A percentile compares a stretch with the other conserved stretches of the same genome.
These are phyloP conservation scores for Cichlasoma orientale DNA, from an alignment of 2,797 vertebrate species.

Conservation along the genomic window DNA sequence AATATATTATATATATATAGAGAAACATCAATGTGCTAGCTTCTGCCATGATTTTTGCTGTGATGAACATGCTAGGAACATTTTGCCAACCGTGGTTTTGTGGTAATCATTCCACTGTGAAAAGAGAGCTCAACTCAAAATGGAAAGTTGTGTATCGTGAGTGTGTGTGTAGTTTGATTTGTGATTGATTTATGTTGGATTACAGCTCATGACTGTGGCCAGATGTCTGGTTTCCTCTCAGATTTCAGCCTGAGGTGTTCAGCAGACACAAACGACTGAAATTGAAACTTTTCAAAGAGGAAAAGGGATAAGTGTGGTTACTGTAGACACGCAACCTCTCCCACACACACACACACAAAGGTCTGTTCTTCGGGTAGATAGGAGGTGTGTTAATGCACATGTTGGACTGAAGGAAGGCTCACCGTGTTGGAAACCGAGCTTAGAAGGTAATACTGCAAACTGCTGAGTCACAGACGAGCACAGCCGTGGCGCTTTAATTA, in stretches of 20 bases:
- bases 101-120: not conserved
- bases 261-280: constrained; percentile 18
- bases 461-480: constrained; percentile 75
- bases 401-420: constrained; percentile 60
- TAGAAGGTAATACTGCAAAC: constrained; percentile 70
- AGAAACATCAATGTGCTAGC: not conserved
- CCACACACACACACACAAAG: constrained; percentile 8
- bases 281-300: constrained; percentile 26
- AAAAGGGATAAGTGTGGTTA: constrained; percentile 27
- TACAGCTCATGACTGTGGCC: constrained; percentile 10
- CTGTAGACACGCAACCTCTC: not conserved
- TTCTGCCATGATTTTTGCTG: not conserved
- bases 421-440: constrained; percentile 69
- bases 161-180: not conserved
- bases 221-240: constrained; percentile 16
- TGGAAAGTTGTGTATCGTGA: not conserved
- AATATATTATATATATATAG: too few species aligned
- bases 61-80: not conserved
- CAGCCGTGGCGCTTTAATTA: constrained; percentile 66
- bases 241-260: constrained; percentile 37
- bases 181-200: not conserved
- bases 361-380: constrained; percentile 41
- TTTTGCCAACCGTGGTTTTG: not conserved
- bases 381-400: constrained; percentile 67
- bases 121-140: not conserved